Percentiles rank a stretch among this genome's conserved stretches.
phyloP scores from a whole-genome alignment of 2,888 invertebrate species.

The Altica lythri region DNA sequence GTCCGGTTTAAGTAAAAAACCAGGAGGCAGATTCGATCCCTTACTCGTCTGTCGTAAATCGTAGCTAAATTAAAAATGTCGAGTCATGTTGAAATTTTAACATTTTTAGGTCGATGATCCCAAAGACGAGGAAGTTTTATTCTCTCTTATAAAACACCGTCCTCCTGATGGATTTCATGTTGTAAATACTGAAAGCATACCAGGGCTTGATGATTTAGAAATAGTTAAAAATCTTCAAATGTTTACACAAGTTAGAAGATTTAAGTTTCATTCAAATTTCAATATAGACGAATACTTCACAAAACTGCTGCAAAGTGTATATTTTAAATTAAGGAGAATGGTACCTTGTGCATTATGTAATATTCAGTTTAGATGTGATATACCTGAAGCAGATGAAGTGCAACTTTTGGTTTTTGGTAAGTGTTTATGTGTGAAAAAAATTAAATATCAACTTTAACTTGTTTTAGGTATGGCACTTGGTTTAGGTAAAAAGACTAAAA shows the following conservation, averaged over 20 bases:
- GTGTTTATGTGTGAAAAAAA: constrained; percentile 25
- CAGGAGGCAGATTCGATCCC: too few relatives aligned
- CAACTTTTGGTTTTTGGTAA: constrained; percentile 64
- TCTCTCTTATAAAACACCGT: constrained; percentile 72
- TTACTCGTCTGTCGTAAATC: too few relatives aligned
- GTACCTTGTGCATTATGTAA: constrained; percentile 85
- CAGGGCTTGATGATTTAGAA: constrained; percentile 71
- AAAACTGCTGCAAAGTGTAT: constrained; percentile 73
- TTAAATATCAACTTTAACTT: neutral
- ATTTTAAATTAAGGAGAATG: constrained; percentile 87
- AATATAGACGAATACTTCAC: constrained; percentile 60
- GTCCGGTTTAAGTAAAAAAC: too few relatives aligned
- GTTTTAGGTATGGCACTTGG: constrained; percentile 76
- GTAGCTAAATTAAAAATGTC: too few relatives aligned
- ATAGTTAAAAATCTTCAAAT: constrained; percentile 75
- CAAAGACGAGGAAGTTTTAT: constrained; percentile 78
- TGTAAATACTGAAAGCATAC: constrained; percentile 77
- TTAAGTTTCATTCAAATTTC: constrained; percentile 62
- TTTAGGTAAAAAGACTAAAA: constrained; percentile 66
- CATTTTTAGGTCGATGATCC: constrained; percentile 79
- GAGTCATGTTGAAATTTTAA: too few relatives aligned
- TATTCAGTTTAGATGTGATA: constrained; percentile 79
- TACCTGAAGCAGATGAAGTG: constrained; percentile 82
- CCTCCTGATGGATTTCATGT: constrained; percentile 79
- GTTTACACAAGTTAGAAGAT: constrained; percentile 83